A percentile compares a stretch with the other conserved stretches of the same genome.
Conservation (phyloP, 1,140 invertebrate species). For the Drosophila suzukii region DNA sequence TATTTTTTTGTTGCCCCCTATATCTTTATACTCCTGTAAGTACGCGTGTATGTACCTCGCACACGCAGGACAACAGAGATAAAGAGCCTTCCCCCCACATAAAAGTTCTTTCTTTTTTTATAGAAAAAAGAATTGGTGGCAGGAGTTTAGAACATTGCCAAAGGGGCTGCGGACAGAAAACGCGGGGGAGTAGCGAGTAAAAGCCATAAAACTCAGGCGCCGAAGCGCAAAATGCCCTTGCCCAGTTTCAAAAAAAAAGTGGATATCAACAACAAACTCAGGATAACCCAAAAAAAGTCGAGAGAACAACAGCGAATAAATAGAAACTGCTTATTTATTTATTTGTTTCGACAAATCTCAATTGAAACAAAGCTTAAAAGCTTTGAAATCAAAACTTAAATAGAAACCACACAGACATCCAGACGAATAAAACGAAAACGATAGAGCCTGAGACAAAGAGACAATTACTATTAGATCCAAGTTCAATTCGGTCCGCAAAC, state of each 20-base stretch:
- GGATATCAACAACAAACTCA: conserved; percentile 2
- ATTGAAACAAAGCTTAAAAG: conserved; percentile 69
- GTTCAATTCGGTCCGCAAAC: conserved; percentile 44
- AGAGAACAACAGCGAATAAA: conserved; percentile 45
- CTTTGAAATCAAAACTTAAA: conserved; percentile 68
- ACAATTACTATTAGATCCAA: conserved; percentile 63
- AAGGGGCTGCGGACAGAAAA: conserved; percentile 32
- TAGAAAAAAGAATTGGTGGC: conserved; percentile 35
- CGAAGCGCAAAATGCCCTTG: conserved; percentile 55
- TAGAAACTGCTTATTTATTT: conserved; percentile 77
- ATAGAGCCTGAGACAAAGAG: conserved; percentile 10
- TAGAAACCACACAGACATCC: conserved; percentile 30
- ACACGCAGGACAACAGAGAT: conserved; percentile 33
- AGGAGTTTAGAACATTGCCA: conserved; percentile 43
- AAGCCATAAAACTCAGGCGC: conserved; percentile 47
- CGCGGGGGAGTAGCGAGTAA: conserved; percentile 18
- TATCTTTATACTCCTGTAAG: conserved; percentile 1
- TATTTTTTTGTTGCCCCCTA: conserved; percentile 1
- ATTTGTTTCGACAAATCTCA: conserved; percentile 69
- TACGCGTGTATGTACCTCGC: conserved; percentile 45
- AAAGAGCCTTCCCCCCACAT: conserved; percentile 27
- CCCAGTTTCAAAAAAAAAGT: conserved; percentile 3
- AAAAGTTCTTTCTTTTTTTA: conserved; percentile 37
- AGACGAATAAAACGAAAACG: conserved; percentile 14
- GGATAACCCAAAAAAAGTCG: background rate